Evolutionary conservation across 2,888 invertebrate genomes (phyloP), one percentile per base, ranked within the genome.

Genomic region (Standfussiana lucernea): DNA sequence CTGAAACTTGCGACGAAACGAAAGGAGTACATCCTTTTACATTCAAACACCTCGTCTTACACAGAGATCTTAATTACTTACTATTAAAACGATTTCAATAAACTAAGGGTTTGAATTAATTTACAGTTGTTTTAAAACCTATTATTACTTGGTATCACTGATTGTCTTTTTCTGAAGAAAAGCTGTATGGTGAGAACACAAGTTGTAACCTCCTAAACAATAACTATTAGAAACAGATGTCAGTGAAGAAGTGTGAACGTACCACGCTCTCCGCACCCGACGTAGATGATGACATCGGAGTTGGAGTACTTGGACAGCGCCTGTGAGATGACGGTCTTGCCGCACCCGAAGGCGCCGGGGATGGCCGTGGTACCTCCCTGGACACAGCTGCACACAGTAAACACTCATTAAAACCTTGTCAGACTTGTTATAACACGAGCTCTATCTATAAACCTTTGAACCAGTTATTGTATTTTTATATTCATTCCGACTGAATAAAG

Each of bases 291-390:
- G 93, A 99, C 99, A 95, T 99, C 99, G 75, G 99, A 99, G 97
- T 99, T 99, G 93, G 99, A 99, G 97, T 99, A 99, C 96, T 99
- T 99, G 91, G 99, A 99, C 82, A 99, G 97, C 3, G 99, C 99
- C 97, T 99, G 99, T 11, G 99, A 99, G 97, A 99, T 99, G 92
- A 99, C 99, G 95, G 99, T 99, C 97, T 99, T 99, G 91, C 99
- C 99, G 96, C 99, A 99, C 95, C 99, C 99, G 97, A 99, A 99
- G 92, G 99, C 99, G 79, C 99, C 99, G 91, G 99, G 99, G 96
- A 99, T 99, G 92, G 99, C 99, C 4, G 99, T 99, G 62, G 99
- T 99, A 85, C 99, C 99, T 84, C 99, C 99, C 96, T 99, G 99
- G 37, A 99, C 99, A 94, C 99, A 99, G 10, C 98, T 99, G 94